Evolutionary conservation across 1,140 invertebrate genomes (phyloP).

Genomic region (Leptonema lineaticorne): DNA sequence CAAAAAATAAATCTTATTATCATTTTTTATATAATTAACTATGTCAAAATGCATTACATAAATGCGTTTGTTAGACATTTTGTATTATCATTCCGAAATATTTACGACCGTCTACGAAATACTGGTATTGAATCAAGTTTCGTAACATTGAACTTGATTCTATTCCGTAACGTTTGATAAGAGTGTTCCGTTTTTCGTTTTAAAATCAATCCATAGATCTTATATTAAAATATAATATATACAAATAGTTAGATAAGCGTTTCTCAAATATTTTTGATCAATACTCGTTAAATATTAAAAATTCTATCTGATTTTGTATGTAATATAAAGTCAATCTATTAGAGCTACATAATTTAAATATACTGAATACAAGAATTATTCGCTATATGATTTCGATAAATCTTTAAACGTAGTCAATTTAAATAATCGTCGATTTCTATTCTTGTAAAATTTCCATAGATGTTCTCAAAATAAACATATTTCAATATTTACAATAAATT

Average conservation of each 20-base stretch:
- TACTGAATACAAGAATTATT: not conserved
- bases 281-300: not conserved
- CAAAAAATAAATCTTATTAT: not conserved
- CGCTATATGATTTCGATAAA: not conserved
- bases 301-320: not conserved
- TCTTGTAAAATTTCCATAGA: not conserved
- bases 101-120: not conserved
- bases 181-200: not conserved
- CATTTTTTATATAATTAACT: not conserved
- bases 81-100: not conserved
- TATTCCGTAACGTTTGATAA: not conserved
- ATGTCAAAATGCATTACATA: not conserved
- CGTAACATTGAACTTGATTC: constrained; percentile 1
- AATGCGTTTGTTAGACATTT: not conserved
- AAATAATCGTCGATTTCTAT: no score
- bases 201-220: not conserved
- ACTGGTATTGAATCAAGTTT: not conserved
- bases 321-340: not conserved
- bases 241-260: not conserved
- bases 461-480: not conserved
- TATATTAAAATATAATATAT: not conserved
- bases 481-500: not conserved
- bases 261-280: not conserved
- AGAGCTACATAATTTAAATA: not conserved
- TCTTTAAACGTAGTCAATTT: not conserved